phyloP scores from a whole-genome alignment of 2,888 invertebrate genomes.

The Epistrophe grossulariae region DNA sequence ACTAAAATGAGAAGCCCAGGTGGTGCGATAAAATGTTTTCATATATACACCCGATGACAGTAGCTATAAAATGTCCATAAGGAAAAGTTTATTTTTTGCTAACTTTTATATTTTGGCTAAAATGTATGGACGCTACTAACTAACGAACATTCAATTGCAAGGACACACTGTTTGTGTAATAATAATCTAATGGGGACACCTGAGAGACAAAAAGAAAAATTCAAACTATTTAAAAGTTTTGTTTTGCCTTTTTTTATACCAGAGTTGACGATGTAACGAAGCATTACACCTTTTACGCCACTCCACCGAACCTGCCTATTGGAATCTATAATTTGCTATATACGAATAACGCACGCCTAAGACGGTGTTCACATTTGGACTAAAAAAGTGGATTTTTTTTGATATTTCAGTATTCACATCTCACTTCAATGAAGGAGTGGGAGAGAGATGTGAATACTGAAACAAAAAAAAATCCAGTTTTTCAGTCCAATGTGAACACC shows the following conservation, averaged over 20 bases:
- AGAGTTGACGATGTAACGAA: no score
- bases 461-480: no score
- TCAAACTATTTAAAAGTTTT: conserved; percentile 12
- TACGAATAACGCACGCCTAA: no score
- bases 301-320: no score
- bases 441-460: no score
- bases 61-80: conserved; percentile 33
- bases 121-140: conserved; percentile 1
- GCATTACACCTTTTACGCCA: no score
- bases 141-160: conserved; percentile 18
- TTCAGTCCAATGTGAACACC: no score
- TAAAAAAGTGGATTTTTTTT: no score
- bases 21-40: conserved; percentile 45
- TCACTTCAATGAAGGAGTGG: no score
- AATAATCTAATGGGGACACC: conserved; percentile 14
- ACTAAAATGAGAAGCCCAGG: conserved; percentile 56
- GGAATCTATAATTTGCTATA: no score
- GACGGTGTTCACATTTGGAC: no score
- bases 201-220: not conserved
- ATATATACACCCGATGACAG: not conserved
- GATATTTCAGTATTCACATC: no score
- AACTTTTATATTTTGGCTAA: conserved; percentile 19
- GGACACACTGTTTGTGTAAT: not conserved
- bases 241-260: not conserved
- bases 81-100: not conserved